These are phyloP conservation scores for Urosaurus nigricauda DNA, from an alignment of 2,797 vertebrate genomes.

Conservation along the genomic window DNA sequence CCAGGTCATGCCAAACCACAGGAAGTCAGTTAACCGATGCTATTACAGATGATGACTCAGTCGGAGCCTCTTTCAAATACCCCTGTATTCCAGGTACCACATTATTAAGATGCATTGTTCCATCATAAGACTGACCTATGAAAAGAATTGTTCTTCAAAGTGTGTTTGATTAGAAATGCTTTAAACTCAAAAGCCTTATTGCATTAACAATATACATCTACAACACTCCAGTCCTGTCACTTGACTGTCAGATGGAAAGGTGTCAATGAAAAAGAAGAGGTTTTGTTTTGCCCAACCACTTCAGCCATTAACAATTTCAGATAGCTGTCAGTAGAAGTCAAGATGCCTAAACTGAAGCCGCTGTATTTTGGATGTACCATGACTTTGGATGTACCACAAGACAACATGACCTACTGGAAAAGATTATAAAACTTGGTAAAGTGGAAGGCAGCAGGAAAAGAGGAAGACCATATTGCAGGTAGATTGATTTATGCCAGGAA, in stretches of 20 bases:
- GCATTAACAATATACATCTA: conserved; percentile 12
- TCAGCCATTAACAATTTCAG: not conserved
- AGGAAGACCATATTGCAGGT: no score
- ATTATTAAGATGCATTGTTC: conserved; percentile 5
- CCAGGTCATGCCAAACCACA: not conserved
- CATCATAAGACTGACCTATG: not conserved
- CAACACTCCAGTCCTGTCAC: not conserved
- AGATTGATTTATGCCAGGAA: no score
- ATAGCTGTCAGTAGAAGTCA: not conserved
- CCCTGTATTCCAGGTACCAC: not conserved
- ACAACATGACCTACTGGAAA: no score
- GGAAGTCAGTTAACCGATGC: not conserved
- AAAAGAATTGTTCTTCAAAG: conserved; percentile 8
- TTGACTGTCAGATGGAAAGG: not conserved
- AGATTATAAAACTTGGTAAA: no score
- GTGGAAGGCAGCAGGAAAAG: no score
- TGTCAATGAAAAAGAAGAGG: not conserved
- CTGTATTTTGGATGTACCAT: no score
- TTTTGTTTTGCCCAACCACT: not conserved
- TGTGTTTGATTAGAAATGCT: conserved; percentile 13
- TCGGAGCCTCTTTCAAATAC: not conserved
- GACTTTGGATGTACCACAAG: no score
- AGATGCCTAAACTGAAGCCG: no score
- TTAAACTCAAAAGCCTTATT: conserved; percentile 14
- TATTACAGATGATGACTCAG: not conserved